Percentiles rank a stretch among this genome's conserved stretches.
Conservation (phyloP, 2,113 vertebrate genomes). For the Seriola rivoliana region DNA sequence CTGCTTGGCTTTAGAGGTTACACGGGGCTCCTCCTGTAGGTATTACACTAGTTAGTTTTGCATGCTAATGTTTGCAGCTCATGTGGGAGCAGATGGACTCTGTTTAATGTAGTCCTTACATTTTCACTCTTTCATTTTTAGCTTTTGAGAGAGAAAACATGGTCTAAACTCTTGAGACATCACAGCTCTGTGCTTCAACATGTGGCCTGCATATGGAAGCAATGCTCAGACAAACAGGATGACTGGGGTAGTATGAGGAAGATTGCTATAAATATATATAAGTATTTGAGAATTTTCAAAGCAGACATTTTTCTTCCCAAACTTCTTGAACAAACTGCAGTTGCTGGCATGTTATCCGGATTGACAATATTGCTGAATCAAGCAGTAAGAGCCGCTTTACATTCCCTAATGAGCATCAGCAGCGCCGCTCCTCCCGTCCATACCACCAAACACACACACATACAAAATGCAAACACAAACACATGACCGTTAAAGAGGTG, state of each 20-base stretch:
- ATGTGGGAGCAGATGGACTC: too few relatives aligned
- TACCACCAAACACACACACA: conserved; percentile 23
- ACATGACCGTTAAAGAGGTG: conserved; percentile 53
- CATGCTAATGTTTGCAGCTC: too few relatives aligned
- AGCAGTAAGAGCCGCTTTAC: conserved; percentile 49
- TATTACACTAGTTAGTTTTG: too few relatives aligned
- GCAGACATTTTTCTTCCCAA: conserved; percentile 12
- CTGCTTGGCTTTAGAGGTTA: too few relatives aligned
- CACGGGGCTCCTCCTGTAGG: too few relatives aligned
- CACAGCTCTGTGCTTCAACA: too few relatives aligned
- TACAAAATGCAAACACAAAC: conserved; percentile 59
- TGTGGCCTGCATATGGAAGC: too few relatives aligned
- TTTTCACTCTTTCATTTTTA: too few relatives aligned
- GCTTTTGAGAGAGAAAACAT: too few relatives aligned
- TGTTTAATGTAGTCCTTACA: too few relatives aligned
- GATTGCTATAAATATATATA: neutral
- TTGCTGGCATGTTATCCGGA: conserved; percentile 27
- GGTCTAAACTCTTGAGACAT: too few relatives aligned
- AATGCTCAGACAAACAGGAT: too few relatives aligned
- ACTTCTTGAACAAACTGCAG: conserved; percentile 29
- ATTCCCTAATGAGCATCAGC: conserved; percentile 67
- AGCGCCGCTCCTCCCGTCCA: conserved; percentile 13
- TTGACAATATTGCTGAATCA: conserved; percentile 66
- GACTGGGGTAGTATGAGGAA: neutral
- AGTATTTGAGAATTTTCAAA: conserved; percentile 34